Conservation (phyloP, 23 tunicate genomes). For the Trididemnum clinides region DNA sequence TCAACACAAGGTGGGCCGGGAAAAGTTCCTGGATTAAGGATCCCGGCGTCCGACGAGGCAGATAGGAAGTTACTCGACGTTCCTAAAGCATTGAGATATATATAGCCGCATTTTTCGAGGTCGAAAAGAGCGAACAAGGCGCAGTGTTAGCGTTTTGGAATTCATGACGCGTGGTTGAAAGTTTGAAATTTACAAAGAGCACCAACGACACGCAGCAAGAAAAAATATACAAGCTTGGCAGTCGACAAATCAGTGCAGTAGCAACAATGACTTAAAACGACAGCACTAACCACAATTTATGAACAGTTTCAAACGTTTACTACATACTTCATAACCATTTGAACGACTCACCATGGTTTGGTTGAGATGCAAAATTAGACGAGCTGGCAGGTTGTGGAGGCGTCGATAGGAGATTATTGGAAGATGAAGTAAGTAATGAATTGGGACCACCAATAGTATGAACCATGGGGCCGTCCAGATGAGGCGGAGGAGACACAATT, state of each 20-base stretch:
- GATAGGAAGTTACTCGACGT: background rate
- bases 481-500: slow-evolving; percentile 62
- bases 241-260: no score
- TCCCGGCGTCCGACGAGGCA: background rate
- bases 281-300: no score
- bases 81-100: background rate
- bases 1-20: slow-evolving; percentile 77
- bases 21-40: slow-evolving; percentile 52
- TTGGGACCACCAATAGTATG: slow-evolving; percentile 48
- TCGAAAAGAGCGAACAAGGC: no score
- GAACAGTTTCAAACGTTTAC: no score
- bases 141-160: no score
- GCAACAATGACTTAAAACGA: no score
- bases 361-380: background rate
- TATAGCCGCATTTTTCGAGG: background rate
- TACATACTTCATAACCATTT: no score
- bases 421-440: background rate
- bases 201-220: no score
- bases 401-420: background rate
- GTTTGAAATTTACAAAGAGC: no score
- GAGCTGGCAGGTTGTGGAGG: background rate
- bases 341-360: background rate
- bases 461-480: slow-evolving; percentile 63
- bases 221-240: no score
- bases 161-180: no score